phyloP scores from a whole-genome alignment of 2,113 vertebrate genomes.

The Chrysemys picta region DNA sequence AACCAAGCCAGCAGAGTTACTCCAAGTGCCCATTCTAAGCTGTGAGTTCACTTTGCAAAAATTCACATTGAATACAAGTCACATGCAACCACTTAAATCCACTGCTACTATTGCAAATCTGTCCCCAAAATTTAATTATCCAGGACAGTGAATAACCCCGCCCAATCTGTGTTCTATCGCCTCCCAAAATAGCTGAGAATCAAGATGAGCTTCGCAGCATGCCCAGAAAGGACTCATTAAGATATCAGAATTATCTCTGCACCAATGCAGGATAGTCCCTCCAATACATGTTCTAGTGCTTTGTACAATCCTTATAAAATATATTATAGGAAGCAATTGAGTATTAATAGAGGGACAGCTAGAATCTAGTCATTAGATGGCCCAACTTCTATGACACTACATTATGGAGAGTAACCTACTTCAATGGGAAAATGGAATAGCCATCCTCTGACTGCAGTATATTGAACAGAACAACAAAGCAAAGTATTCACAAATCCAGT shows the following conservation, averaged over 20 bases:
- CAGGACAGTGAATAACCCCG: neutral
- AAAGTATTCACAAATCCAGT: neutral
- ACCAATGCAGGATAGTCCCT: neutral
- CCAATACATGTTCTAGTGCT: neutral
- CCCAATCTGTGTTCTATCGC: neutral
- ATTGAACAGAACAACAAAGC: neutral
- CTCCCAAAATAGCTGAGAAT: neutral
- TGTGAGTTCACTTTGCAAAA: neutral
- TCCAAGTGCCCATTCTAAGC: neutral
- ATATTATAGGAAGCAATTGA: fast-evolving
- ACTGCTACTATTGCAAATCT: neutral
- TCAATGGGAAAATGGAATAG: neutral
- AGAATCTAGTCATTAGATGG: neutral
- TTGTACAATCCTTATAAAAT: neutral
- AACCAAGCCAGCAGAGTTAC: neutral
- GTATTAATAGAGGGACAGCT: neutral
- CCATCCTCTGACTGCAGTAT: neutral
- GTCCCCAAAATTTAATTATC: neutral
- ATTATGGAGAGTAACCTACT: neutral
- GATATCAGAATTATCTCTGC: neutral
- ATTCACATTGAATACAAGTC: neutral
- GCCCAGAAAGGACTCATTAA: neutral
- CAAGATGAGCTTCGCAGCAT: neutral
- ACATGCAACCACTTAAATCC: neutral
- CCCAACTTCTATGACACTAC: fast-evolving